Evolutionary conservation across 1,140 invertebrate species (phyloP).

Genomic region (Linepithema humile): DNA sequence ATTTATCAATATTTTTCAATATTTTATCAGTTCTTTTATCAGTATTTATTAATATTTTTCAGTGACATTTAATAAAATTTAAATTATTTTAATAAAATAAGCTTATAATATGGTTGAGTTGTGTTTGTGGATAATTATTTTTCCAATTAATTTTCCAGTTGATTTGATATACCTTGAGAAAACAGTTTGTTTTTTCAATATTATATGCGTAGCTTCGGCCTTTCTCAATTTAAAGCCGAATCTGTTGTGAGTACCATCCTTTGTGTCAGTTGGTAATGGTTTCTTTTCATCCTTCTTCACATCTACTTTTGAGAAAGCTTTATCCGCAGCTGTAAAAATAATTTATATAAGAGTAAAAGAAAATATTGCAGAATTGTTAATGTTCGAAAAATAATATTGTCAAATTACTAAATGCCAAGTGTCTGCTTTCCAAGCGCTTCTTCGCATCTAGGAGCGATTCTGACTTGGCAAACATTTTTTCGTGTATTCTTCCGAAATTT

Average conservation of each 20-base stretch:
- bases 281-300: conserved; percentile 15
- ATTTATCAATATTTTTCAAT: too few species aligned
- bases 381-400: neutral
- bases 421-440: conserved; percentile 83
- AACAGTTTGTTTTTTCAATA: conserved; percentile 58
- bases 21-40: neutral
- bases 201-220: conserved; percentile 68
- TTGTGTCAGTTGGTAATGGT: conserved; percentile 31
- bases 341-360: conserved; percentile 24
- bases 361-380: neutral
- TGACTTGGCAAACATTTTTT: conserved; percentile 87
- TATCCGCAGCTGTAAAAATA: neutral
- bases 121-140: too few species aligned
- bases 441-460: conserved; percentile 87
- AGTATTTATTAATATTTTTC: neutral
- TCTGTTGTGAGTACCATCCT: conserved; percentile 76
- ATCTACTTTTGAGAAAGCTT: neutral
- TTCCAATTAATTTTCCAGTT: neutral
- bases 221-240: conserved; percentile 82
- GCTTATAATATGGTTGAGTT: neutral
- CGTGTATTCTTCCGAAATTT: conserved; percentile 87
- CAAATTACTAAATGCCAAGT: conserved; percentile 70
- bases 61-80: neutral
- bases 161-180: conserved; percentile 15
- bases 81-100: conserved; percentile 2